phyloP scores from a whole-genome alignment of 1,140 invertebrate species.

The Hyposmocoma kahamanoa region DNA sequence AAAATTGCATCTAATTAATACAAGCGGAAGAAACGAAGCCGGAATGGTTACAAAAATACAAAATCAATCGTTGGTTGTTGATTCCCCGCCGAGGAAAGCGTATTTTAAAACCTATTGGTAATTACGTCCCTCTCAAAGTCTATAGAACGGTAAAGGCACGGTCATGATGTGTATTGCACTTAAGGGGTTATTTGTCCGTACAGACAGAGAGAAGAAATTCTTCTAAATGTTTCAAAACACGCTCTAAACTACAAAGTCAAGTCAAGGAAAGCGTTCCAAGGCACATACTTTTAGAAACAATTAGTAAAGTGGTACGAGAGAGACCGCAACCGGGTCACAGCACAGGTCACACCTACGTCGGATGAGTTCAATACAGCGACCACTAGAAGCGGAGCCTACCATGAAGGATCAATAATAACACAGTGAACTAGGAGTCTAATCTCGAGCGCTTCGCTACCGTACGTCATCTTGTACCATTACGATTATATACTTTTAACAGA shows the following conservation, averaged over 20 bases:
- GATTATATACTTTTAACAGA: slow-evolving; percentile 15
- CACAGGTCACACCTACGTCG: slow-evolving; percentile 31
- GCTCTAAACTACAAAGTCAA: slow-evolving; percentile 63
- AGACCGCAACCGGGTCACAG: slow-evolving; percentile 31
- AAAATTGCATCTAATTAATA: slow-evolving; percentile 31
- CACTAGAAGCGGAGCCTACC: slow-evolving; percentile 59
- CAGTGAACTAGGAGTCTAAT: slow-evolving; percentile 24
- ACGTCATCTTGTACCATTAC: slow-evolving; percentile 7
- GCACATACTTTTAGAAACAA: slow-evolving; percentile 72
- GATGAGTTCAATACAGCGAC: slow-evolving; percentile 51
- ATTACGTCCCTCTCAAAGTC: slow-evolving; percentile 71
- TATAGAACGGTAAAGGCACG: slow-evolving; percentile 72
- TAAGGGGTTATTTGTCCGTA: slow-evolving; percentile 59
- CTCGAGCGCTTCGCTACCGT: slow-evolving; percentile 17
- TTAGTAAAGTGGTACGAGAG: slow-evolving; percentile 48
- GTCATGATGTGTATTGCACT: slow-evolving; percentile 71
- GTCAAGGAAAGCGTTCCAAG: slow-evolving; percentile 70
- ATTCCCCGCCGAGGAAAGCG: slow-evolving; percentile 39
- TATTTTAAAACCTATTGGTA: slow-evolving; percentile 65
- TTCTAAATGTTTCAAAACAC: slow-evolving; percentile 67
- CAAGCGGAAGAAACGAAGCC: slow-evolving; percentile 37
- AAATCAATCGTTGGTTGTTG: slow-evolving; percentile 43
- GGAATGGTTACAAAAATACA: slow-evolving; percentile 48
- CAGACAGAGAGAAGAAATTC: slow-evolving; percentile 62
- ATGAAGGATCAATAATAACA: slow-evolving; percentile 29